Percentiles rank a stretch among this genome's conserved stretches.
These are phyloP conservation scores for Oenanthe oenanthe DNA, from an alignment of 2,113 vertebrate species.

Conservation along the genomic window DNA sequence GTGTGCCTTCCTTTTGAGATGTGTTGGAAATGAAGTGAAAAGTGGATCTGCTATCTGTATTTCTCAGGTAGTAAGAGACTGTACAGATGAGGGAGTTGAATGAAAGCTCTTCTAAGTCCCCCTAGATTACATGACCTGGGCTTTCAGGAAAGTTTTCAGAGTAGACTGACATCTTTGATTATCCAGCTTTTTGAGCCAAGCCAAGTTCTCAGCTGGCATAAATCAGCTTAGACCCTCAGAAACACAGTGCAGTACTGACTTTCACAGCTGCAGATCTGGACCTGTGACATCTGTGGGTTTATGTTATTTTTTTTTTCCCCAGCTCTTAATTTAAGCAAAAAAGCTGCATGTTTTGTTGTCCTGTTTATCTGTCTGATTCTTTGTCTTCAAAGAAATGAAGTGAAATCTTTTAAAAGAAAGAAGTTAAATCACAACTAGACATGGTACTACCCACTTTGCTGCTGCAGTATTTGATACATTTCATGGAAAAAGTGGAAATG, in stretches of 20 bases:
- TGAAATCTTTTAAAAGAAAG: neutral
- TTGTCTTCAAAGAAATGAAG: neutral
- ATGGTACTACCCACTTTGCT: neutral
- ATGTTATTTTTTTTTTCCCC: neutral
- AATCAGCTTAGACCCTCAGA: neutral
- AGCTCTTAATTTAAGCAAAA: neutral
- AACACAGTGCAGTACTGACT: neutral
- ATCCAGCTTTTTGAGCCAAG: neutral
- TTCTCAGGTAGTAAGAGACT: slow-evolving; percentile 18
- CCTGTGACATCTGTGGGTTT: neutral
- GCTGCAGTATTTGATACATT: neutral
- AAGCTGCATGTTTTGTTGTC: neutral
- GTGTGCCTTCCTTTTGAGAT: neutral
- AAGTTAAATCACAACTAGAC: neutral
- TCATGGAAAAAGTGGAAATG: neutral
- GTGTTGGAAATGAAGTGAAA: slow-evolving; percentile 47
- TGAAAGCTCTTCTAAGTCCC: slow-evolving; percentile 9
- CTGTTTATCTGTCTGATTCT: neutral
- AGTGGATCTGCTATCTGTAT: neutral
- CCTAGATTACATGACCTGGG: neutral
- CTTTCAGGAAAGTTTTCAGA: slow-evolving; percentile 8
- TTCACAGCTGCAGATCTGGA: neutral
- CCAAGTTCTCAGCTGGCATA: neutral
- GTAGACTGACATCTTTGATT: neutral
- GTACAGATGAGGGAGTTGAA: neutral